phyloP scores from a whole-genome alignment of 2,888 invertebrate genomes.

The Girardia tigrina region DNA sequence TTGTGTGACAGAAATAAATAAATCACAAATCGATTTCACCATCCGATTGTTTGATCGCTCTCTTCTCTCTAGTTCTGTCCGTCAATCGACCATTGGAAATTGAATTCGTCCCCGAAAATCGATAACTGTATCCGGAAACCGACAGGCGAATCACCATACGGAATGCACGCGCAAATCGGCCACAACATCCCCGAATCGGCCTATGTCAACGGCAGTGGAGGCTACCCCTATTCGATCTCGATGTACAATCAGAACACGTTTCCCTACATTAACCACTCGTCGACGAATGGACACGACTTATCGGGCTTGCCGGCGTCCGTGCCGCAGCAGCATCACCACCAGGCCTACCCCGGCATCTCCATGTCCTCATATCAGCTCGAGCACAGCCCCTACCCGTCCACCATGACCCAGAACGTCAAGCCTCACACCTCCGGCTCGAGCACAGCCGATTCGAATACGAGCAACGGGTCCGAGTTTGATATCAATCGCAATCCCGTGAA shows the following conservation, averaged over 20 bases:
- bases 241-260: conserved; percentile 10
- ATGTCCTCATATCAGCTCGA: not conserved
- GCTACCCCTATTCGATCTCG: not conserved
- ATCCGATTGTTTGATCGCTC: no score
- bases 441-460: conserved; percentile 6
- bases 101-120: not conserved
- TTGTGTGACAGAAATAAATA: no score
- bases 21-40: no score
- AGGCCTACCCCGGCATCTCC: not conserved
- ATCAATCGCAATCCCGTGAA: not conserved
- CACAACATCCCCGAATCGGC: not conserved
- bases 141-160: not conserved
- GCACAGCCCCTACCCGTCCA: not conserved
- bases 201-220: not conserved
- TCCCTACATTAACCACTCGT: not conserved
- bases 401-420: not conserved
- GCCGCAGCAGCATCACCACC: not conserved
- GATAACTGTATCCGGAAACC: not conserved
- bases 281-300: not conserved
- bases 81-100: conserved; percentile 10
- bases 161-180: not conserved
- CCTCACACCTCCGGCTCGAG: not conserved
- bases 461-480: not conserved
- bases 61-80: not conserved
- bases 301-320: not conserved